Conservation (phyloP, 2,113 vertebrate species). For the Theristicus caerulescens region DNA sequence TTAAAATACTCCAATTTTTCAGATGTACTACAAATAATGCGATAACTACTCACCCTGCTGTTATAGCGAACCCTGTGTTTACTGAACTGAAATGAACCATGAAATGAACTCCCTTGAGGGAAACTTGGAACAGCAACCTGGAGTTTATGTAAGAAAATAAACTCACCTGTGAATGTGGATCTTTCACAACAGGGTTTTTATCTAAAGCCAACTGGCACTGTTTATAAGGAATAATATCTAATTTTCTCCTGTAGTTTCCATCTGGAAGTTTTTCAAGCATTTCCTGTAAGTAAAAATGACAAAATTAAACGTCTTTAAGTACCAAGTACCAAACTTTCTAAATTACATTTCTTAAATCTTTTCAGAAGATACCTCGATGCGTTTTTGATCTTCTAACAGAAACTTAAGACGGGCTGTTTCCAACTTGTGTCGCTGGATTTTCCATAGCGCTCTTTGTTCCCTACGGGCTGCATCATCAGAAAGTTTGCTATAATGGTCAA, state of each 20-base stretch:
- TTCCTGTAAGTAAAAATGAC: constrained; percentile 35
- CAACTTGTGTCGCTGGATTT: constrained; percentile 84
- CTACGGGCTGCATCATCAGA: constrained; percentile 89
- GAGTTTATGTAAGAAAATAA: neutral
- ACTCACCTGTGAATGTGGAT: constrained; percentile 42
- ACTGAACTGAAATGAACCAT: neutral
- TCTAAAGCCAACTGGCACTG: neutral
- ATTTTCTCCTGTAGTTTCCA: constrained; percentile 62
- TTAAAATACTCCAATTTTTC: neutral
- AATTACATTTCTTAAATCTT: neutral
- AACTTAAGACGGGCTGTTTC: constrained; percentile 80
- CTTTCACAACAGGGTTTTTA: neutral
- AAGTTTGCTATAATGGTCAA: constrained; percentile 88
- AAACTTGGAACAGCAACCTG: neutral
- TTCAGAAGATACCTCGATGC: constrained; percentile 72
- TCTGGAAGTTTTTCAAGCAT: constrained; percentile 78
- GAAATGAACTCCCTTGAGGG: neutral
- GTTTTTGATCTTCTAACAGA: constrained; percentile 76
- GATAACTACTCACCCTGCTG: neutral
- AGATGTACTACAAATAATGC: neutral
- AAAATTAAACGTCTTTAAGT: neutral
- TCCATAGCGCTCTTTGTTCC: constrained; percentile 90
- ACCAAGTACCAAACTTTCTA: neutral
- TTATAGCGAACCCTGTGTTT: neutral
- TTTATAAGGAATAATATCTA: constrained; percentile 37